A percentile compares a stretch with the other conserved stretches of the same genome.
phyloP scores from a whole-genome alignment of 1,140 invertebrate genomes.

The Bemisia tabaci region DNA sequence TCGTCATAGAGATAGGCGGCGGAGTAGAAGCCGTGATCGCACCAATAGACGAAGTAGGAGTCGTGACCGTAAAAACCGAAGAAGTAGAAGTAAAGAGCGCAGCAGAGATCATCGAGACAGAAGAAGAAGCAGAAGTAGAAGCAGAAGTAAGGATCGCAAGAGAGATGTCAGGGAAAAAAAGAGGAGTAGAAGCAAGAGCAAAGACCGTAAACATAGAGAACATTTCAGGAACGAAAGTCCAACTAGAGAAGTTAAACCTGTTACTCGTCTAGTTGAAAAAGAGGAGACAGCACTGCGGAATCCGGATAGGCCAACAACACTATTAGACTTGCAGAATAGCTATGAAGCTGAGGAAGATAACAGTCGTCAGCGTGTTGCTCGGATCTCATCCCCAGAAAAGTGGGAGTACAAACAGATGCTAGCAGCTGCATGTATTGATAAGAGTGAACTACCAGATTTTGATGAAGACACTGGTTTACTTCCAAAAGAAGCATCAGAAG shows the following conservation, averaged over 20 bases:
- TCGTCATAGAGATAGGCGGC: conserved; percentile 16
- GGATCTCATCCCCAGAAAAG: conserved; percentile 90
- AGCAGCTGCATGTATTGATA: conserved; percentile 44
- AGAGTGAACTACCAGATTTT: conserved; percentile 80
- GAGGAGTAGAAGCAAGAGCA: conserved; percentile 26
- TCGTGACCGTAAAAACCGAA: conserved; percentile 27
- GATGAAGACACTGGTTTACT: conserved; percentile 76
- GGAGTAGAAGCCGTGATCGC: conserved; percentile 24
- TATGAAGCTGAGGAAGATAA: conserved; percentile 62
- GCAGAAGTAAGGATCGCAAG: conserved; percentile 28
- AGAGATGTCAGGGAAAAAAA: conserved; percentile 25
- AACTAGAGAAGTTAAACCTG: conserved; percentile 18
- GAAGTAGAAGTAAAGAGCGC: conserved; percentile 22
- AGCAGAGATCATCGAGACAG: conserved; percentile 15
- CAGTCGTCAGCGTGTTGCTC: conserved; percentile 65
- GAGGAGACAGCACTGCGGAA: conserved; percentile 39
- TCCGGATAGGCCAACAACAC: conserved; percentile 67
- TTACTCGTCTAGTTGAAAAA: conserved; percentile 19
- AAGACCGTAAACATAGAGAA: conserved; percentile 18
- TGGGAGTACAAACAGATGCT: conserved; percentile 68
- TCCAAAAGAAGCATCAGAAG: conserved; percentile 80
- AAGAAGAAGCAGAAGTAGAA: conserved; percentile 20
- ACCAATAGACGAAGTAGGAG: conserved; percentile 19
- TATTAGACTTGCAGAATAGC: conserved; percentile 50
- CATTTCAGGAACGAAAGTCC: not conserved